phyloP scores from a whole-genome alignment of 2,797 vertebrate genomes.

The Chelmon rostratus region DNA sequence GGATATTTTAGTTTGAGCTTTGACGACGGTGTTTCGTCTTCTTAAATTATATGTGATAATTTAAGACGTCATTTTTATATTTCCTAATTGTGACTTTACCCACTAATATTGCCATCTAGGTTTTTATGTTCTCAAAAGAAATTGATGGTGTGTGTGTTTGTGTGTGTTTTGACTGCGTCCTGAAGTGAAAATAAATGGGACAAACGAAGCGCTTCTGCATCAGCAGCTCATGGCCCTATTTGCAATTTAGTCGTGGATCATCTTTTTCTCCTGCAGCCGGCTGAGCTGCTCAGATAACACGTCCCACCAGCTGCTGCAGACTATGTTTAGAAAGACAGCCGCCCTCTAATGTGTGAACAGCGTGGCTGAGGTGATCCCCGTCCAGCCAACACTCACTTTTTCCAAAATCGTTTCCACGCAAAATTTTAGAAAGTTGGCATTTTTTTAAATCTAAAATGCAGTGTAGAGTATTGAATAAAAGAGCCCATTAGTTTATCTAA shows the following conservation, averaged over 20 bases:
- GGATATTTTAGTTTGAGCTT: neutral
- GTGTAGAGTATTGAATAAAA: slow-evolving; percentile 16
- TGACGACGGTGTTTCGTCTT: neutral
- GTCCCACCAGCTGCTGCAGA: slow-evolving; percentile 2
- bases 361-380: slow-evolving; percentile 35
- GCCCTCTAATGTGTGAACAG: slow-evolving; percentile 44
- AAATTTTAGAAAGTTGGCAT: neutral
- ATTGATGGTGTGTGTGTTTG: too few relatives aligned
- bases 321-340: neutral
- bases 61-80: accelerated
- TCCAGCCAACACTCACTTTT: slow-evolving; percentile 14
- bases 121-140: neutral
- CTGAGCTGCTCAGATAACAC: neutral
- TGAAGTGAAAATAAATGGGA: neutral
- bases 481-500: neutral
- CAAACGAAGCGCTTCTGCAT: neutral
- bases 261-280: neutral
- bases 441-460: neutral
- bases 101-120: neutral
- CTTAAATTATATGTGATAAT: neutral
- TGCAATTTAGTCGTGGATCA: neutral
- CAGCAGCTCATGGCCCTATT: neutral
- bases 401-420: neutral
- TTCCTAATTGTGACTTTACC: too few relatives aligned
- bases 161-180: neutral